Percentiles rank a stretch among this genome's conserved stretches.
Conservation (phyloP, 2,888 invertebrate genomes). For the Rambutsinella grinnellia region DNA sequence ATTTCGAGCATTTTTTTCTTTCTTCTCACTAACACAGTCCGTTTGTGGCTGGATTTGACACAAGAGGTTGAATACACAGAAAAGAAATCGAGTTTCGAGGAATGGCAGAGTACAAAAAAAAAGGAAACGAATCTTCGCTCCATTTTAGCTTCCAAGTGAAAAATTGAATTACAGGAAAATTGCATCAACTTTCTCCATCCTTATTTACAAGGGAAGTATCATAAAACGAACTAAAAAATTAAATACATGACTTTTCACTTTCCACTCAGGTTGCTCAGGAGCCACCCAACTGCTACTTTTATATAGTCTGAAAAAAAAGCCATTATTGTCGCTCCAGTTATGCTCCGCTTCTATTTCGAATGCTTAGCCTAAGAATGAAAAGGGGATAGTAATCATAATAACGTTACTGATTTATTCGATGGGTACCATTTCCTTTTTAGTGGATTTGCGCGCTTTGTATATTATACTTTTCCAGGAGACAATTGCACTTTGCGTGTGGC, state of each 20-base stretch:
- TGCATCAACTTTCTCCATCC: slow-evolving; percentile 32
- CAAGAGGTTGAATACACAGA: not conserved
- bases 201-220: slow-evolving; percentile 9
- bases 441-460: too few species aligned
- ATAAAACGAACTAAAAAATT: slow-evolving; percentile 42
- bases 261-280: not conserved
- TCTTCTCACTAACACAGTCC: not conserved
- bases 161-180: slow-evolving; percentile 53
- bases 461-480: not conserved
- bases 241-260: slow-evolving; percentile 56
- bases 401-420: not conserved
- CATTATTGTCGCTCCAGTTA: not conserved
- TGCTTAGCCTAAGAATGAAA: not conserved
- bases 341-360: not conserved
- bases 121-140: not conserved
- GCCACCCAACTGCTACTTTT: too few species aligned
- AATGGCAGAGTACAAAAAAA: not conserved
- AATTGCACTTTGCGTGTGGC: not conserved
- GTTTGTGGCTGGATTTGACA: not conserved
- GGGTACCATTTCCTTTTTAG: not conserved
- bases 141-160: not conserved
- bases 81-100: not conserved
- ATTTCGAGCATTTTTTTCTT: not conserved
- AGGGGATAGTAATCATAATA: not conserved
- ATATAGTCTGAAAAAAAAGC: too few species aligned